phyloP scores from a whole-genome alignment of 1,140 invertebrate genomes.

The Proctacanthus coquilletti region DNA sequence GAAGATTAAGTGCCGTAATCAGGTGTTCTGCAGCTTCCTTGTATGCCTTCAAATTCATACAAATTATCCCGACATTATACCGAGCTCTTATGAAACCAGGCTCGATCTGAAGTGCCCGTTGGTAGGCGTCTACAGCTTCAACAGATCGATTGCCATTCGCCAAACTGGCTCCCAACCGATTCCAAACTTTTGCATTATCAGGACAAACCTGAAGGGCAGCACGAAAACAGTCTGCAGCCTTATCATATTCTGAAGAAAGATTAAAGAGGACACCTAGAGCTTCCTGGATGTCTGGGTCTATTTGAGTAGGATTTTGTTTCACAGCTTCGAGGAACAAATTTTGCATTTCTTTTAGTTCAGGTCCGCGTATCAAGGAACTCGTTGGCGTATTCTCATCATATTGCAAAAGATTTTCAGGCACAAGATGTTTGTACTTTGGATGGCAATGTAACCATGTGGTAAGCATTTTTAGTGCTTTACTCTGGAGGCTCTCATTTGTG shows the following conservation, averaged over 20 bases:
- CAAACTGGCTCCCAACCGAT: slow-evolving; percentile 88
- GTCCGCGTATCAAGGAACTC: slow-evolving; percentile 19
- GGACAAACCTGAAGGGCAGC: slow-evolving; percentile 70
- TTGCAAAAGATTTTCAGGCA: slow-evolving; percentile 34
- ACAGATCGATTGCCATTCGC: slow-evolving; percentile 90
- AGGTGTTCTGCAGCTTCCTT: slow-evolving; percentile 93
- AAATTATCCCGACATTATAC: slow-evolving; percentile 96
- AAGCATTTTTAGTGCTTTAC: slow-evolving; percentile 54
- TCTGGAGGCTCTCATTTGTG: slow-evolving; percentile 83
- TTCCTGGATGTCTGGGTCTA: slow-evolving; percentile 92
- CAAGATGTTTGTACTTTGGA: slow-evolving; percentile 65
- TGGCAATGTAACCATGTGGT: slow-evolving; percentile 73
- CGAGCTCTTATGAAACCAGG: slow-evolving; percentile 93
- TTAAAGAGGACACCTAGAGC: slow-evolving; percentile 93
- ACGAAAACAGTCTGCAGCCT: slow-evolving; percentile 91
- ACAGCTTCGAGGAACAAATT: slow-evolving; percentile 76
- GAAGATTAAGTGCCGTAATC: slow-evolving; percentile 81
- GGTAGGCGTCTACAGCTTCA: slow-evolving; percentile 92
- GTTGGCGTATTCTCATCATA: slow-evolving; percentile 10
- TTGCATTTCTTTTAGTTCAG: slow-evolving; percentile 45
- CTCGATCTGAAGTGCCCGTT: slow-evolving; percentile 74
- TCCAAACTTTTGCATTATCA: slow-evolving; percentile 90
- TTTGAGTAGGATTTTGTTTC: slow-evolving; percentile 51
- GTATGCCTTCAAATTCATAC: slow-evolving; percentile 89
- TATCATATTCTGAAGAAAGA: slow-evolving; percentile 83